Conservation (phyloP, 2,113 vertebrate species). For the Xenopus tropicalis region UCB_Xtro_10.0 CM004451.2:6905501-6906000, state of each 20-base stretch:
- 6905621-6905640: slow-evolving; percentile 65
- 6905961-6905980: not conserved
- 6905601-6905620: slow-evolving; percentile 53
- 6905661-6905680: slow-evolving; percentile 65
- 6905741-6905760: slow-evolving; percentile 45
- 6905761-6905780: slow-evolving; percentile 57
- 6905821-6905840: slow-evolving; percentile 74
- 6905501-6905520: slow-evolving; percentile 50
- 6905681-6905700: slow-evolving; percentile 69
- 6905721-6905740: slow-evolving; percentile 2
- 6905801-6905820: slow-evolving; percentile 53
- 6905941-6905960: not conserved
- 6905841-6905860: slow-evolving; percentile 70
- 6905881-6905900: slow-evolving; percentile 67
- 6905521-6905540: slow-evolving; percentile 71
- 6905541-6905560: slow-evolving; percentile 67
- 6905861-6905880: slow-evolving; percentile 60
- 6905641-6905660: slow-evolving; percentile 69
- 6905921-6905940: slow-evolving; percentile 58
- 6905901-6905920: slow-evolving; percentile 65
- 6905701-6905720: slow-evolving; percentile 53
- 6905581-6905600: slow-evolving; percentile 65
- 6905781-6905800: slow-evolving; percentile 64
- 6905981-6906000: not conserved
- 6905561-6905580: slow-evolving; percentile 53